phyloP scores from a whole-genome alignment of 2,888 invertebrate genomes.

The Synergus itoensis region DNA sequence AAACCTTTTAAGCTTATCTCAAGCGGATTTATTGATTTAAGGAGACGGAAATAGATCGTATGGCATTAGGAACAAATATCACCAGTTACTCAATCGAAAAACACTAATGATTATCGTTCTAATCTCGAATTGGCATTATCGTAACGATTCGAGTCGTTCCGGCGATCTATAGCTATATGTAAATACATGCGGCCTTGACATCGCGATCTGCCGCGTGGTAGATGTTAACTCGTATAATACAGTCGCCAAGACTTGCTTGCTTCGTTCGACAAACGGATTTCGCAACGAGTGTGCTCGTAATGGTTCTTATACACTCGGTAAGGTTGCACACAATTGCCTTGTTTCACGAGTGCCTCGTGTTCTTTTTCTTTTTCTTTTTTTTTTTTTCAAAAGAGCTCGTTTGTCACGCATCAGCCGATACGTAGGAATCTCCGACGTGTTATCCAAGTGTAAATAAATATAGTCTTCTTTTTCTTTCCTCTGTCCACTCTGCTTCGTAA shows the following conservation, averaged over 20 bases:
- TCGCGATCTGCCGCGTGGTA: conserved; percentile 57
- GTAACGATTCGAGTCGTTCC: conserved; percentile 32
- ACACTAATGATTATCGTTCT: neutral
- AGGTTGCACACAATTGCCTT: conserved; percentile 4
- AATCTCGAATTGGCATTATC: conserved; percentile 19
- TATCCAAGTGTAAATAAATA: conserved; percentile 26
- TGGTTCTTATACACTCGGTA: neutral
- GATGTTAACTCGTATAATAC: conserved; percentile 43
- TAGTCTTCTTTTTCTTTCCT: neutral
- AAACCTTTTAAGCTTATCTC: no score
- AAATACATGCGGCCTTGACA: conserved; percentile 70
- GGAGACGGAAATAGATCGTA: no score
- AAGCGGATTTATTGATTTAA: no score
- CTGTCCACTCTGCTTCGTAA: neutral
- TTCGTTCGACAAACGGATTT: conserved; percentile 41
- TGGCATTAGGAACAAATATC: no score
- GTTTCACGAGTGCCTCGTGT: conserved; percentile 1
- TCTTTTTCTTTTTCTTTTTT: neutral
- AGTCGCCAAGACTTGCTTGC: conserved; percentile 42
- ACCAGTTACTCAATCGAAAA: neutral
- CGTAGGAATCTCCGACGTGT: conserved; percentile 6
- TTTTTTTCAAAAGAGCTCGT: conserved; percentile 8
- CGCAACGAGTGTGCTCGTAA: conserved; percentile 36
- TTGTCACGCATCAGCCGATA: conserved; percentile 35
- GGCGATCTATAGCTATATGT: conserved; percentile 54